Evolutionary conservation across 2,888 invertebrate species (phyloP), one percentile per base, ranked within the genome.

Genomic region (Lottia scabra): DNA sequence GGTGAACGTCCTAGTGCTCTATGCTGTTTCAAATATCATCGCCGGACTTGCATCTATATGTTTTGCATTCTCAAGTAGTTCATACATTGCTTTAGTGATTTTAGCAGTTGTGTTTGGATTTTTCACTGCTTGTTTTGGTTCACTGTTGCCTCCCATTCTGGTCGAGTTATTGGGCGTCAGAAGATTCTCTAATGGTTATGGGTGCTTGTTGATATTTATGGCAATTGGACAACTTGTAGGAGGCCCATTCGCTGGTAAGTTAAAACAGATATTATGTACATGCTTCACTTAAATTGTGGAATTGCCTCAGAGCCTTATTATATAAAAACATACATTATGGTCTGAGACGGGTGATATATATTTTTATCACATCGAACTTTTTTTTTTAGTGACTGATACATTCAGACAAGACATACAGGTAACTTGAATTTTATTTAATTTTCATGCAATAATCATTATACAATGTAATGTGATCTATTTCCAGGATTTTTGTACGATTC

Each of bases 121-220:
- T 23, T 68, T 83, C 23, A 79, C 80, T 19, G 83, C 79, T 0
- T 78, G 79, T 48, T 77, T 79, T 68, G 84, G 84, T 26, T 74
- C 82, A 0, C 73, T 81, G 26, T 64, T 82, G 19, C 80, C 80
- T 1, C 65, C 72, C 6, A 75, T 83, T 13, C 66, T 82, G n/a
- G 75, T 80, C 12, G 71, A 80, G 48, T 69, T 82, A 10, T 75
- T 84, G 4, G 80, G 80, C 16, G 69, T 81, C 16, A 70, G 75
- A n/a, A 65, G 80, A 19, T 78, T 84, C 65, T 76, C 82, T 26
- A 80, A 76, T 38, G 84, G 79, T 23, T 81, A 82, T 64, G 84
- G 84, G 27, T 82, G 78, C 64, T 71, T 83, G 3, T 68, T 84
- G 43, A 65, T 83, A 23, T 81, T 81, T 71, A 77, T 78, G 72